phyloP scores from a whole-genome alignment of 2,888 invertebrate species.

The Eudemis profundana region DNA sequence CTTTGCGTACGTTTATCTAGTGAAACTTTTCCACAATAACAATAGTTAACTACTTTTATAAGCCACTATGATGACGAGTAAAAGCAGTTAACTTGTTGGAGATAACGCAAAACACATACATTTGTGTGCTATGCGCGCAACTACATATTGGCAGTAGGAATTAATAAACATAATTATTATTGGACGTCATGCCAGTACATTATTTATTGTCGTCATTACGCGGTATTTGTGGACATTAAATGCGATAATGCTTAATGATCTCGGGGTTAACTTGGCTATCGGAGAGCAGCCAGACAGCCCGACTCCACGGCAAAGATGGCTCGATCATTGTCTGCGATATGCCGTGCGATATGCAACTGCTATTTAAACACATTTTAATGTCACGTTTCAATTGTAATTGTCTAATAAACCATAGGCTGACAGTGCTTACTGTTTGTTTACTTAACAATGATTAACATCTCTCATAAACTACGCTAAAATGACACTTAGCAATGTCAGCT shows the following conservation, averaged over 20 bases:
- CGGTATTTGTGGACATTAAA: conserved; percentile 39
- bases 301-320: conserved; percentile 34
- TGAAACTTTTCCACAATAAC: too few species aligned
- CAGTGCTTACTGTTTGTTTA: conserved; percentile 33
- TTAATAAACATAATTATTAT: conserved; percentile 43
- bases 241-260: conserved; percentile 40
- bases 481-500: conserved; percentile 34
- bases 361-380: conserved; percentile 23
- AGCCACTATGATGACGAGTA: conserved; percentile 13
- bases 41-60: not conserved
- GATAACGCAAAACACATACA: conserved; percentile 25
- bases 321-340: conserved; percentile 15
- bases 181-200: conserved; percentile 29
- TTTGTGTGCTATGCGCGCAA: conserved; percentile 20
- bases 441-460: conserved; percentile 38
- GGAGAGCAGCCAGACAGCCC: conserved; percentile 29
- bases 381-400: conserved; percentile 15
- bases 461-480: conserved; percentile 34
- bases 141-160: conserved; percentile 12
- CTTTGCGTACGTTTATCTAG: too few species aligned
- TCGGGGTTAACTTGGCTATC: conserved; percentile 40
- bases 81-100: conserved; percentile 21
- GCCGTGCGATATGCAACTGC: conserved; percentile 11
- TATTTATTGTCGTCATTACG: conserved; percentile 43
- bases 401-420: conserved; percentile 26